Percentiles rank a stretch among this genome's conserved stretches.
These are phyloP conservation scores for Agrilus mali DNA, from an alignment of 2,888 invertebrate species.

Conservation along the genomic window DNA sequence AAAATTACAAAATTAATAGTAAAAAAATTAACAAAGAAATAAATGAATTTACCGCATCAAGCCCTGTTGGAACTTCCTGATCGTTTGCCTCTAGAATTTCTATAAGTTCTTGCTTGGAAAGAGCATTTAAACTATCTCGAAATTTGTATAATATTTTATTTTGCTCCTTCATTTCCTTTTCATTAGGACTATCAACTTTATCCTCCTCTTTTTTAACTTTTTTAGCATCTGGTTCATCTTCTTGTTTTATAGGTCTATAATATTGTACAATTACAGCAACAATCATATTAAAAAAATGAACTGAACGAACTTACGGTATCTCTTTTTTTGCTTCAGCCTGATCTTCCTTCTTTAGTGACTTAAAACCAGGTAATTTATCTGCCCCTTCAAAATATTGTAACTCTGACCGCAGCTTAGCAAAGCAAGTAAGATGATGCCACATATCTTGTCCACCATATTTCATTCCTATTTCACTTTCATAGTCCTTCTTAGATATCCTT, in stretches of 20 bases:
- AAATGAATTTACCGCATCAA: constrained; percentile 44
- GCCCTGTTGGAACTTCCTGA: constrained; percentile 55
- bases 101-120: constrained; percentile 49
- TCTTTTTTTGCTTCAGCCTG: constrained; percentile 46
- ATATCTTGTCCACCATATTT: constrained; percentile 72
- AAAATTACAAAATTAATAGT: constrained; percentile 16
- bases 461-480: constrained; percentile 64
- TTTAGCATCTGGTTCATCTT: constrained; percentile 49
- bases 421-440: constrained; percentile 91
- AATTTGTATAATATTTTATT: constrained; percentile 54
- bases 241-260: constrained; percentile 35
- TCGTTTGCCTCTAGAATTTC: constrained; percentile 57
- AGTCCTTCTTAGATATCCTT: constrained; percentile 75
- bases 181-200: constrained; percentile 37
- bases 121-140: constrained; percentile 46
- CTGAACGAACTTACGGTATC: constrained; percentile 44
- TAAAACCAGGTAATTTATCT: constrained; percentile 65
- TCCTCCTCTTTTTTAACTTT: constrained; percentile 55
- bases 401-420: constrained; percentile 59
- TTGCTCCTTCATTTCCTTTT: constrained; percentile 56
- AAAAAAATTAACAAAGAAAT: constrained; percentile 1
- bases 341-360: constrained; percentile 57
- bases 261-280: not conserved
- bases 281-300: too few relatives aligned
- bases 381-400: constrained; percentile 63